Evolutionary conservation across 2,113 vertebrate species (phyloP), one percentile per base, ranked within the genome.

Genomic region (Vulpes lagopus): DNA sequence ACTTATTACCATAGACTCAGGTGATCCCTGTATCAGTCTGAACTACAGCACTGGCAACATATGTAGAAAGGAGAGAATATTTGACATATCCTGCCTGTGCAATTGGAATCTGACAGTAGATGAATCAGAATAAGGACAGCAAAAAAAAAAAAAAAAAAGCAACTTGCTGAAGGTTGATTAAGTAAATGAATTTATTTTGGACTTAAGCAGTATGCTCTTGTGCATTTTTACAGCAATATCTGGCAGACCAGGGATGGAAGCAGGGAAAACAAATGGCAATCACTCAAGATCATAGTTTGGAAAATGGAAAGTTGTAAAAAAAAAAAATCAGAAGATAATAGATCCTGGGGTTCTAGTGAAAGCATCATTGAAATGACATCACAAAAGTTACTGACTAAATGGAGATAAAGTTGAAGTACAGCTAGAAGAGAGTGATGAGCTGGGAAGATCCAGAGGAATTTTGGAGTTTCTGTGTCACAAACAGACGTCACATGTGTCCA

Each of bases 111-210:
- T 59, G 69, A 23, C 3, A 82, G 62, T 20, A 65, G 62, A 49
- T 62, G 11, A 81, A 25, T 92, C 60, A 85, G 78, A 94, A 60
- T 38, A 86, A 86, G 15, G 87, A 73, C 12, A 43, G 43, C 5
- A 43, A 43, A 43, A 43, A 5, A 43, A 43, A 43, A 43, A 43
- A 43, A 43, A 43, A 43, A 43, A 43, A 43, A 43, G 43, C 43
- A 43, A 62, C 38, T 64, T 80, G 32, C 74, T 88, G 27, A 96
- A 81, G n/a, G 22, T 53, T 81, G 69, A 95, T 87, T 92, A 94
- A 74, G 32, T 69, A 65, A 64, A 92, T 96, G 89, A 67, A 74
- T 96, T 93, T 94, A 83, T 93, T 90, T 90, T 57, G 16, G 16
- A 89, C 86, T 92, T 89, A 65, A 81, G 67, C 14, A 43, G 16